Evolutionary conservation across 2,797 vertebrate genomes (phyloP).

Genomic region (Spinus pinus): DNA sequence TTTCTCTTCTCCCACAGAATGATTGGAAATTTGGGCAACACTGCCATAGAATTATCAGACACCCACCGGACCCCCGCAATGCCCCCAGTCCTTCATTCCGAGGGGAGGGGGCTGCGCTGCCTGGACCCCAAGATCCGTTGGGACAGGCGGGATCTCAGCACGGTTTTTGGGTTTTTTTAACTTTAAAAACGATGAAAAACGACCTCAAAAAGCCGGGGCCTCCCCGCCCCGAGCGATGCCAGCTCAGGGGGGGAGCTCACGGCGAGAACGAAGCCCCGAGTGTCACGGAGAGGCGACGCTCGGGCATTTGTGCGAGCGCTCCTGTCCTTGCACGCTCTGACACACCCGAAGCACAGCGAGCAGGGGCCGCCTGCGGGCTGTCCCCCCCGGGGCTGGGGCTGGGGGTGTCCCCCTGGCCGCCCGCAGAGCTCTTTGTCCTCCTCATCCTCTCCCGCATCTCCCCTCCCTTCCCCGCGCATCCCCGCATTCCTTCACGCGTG

Average conservation of each 20-base stretch:
- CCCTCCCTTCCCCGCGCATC: not conserved
- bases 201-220: too few relatives aligned
- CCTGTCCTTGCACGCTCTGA: not conserved
- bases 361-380: not conserved
- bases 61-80: not conserved
- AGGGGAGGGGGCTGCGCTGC: not conserved
- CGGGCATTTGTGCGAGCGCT: accelerated
- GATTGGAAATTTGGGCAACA: not conserved
- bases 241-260: accelerated
- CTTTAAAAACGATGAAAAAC: not conserved
- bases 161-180: accelerated
- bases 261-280: not conserved
- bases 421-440: conserved; percentile 3
- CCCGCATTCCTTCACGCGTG: not conserved
- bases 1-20: not conserved
- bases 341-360: accelerated
- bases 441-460: not conserved
- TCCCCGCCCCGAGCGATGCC: not conserved
- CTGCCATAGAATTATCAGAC: not conserved
- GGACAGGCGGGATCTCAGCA: accelerated
- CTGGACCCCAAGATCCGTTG: not conserved
- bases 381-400: accelerated
- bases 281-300: not conserved
- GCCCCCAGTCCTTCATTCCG: not conserved
- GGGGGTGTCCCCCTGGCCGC: not conserved